These are phyloP conservation scores for Coptodon rendalli DNA, from an alignment of 2,113 vertebrate species.

Conservation along the genomic window DNA sequence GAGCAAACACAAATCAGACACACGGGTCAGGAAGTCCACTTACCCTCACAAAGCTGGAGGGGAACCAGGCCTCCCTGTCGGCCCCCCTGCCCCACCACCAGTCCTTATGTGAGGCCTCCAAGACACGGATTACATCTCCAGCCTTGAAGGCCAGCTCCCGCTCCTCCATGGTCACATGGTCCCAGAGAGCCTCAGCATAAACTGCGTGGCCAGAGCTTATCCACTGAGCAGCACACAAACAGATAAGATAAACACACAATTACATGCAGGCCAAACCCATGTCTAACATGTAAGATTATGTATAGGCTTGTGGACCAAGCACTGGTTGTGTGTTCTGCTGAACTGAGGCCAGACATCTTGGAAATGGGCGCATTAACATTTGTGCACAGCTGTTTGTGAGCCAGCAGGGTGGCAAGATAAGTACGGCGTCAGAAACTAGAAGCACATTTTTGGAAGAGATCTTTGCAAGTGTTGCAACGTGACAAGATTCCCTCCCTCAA, in stretches of 20 bases:
- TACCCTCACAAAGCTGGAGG: conserved; percentile 94
- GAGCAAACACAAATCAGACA: conserved; percentile 38
- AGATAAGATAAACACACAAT: conserved; percentile 51
- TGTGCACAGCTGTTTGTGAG: neutral
- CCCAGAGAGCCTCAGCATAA: conserved; percentile 94
- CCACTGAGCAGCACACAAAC: conserved; percentile 45
- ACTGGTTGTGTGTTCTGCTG: neutral
- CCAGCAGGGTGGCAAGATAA: neutral
- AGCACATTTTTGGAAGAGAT: neutral
- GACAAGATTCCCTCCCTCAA: neutral
- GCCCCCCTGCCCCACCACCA: conserved; percentile 96
- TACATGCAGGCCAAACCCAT: conserved; percentile 32
- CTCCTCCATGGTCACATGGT: conserved; percentile 98
- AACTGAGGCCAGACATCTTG: conserved; percentile 21
- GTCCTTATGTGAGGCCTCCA: conserved; percentile 91
- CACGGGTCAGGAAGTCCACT: conserved; percentile 57
- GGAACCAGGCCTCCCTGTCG: conserved; percentile 93
- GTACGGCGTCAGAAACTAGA: neutral
- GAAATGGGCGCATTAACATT: conserved; percentile 3
- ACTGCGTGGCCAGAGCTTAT: conserved; percentile 71
- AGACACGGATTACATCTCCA: conserved; percentile 90
- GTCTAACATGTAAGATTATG: conserved; percentile 49
- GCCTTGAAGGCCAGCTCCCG: conserved; percentile 97
- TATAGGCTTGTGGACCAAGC: conserved; percentile 3
- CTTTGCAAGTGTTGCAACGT: neutral